Conservation (phyloP, 2,888 invertebrate genomes). For the Cylindroiulus punctatus region DNA sequence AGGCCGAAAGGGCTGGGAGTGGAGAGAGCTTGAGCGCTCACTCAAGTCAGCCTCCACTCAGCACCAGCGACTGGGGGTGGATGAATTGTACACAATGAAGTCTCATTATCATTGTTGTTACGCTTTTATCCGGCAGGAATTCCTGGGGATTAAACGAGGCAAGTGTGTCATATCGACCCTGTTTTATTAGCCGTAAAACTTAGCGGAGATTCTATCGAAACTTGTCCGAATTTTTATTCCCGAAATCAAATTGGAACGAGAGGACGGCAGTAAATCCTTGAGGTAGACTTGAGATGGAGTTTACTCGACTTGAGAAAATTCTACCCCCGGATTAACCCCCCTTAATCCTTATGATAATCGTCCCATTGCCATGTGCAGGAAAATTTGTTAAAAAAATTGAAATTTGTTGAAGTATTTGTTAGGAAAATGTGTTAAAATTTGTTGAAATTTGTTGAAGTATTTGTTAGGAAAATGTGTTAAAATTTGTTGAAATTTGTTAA, state of each 20-base stretch:
- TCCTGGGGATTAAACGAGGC: constrained; percentile 4
- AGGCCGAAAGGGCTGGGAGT: not conserved
- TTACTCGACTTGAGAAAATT: not conserved
- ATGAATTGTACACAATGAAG: not conserved
- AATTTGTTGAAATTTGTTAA: too few relatives aligned
- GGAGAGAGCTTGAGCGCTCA: not conserved
- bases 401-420: too few relatives aligned
- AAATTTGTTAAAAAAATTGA: too few relatives aligned
- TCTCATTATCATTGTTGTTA: constrained; percentile 15
- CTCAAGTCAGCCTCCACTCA: too few relatives aligned
- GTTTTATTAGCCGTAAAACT: not conserved
- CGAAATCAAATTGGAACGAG: not conserved
- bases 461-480: too few relatives aligned
- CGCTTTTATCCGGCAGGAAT: not conserved
- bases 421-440: too few relatives aligned
- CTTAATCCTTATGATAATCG: too few relatives aligned
- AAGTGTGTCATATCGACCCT: not conserved
- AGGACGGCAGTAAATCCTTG: too few relatives aligned
- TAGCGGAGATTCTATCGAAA: not conserved
- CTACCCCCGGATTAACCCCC: not conserved
- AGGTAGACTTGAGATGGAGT: too few relatives aligned
- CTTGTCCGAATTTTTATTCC: not conserved
- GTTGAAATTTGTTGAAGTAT: too few relatives aligned
- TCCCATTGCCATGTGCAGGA: too few relatives aligned
- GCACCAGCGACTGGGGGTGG: not conserved